Evolutionary conservation across 2,888 invertebrate genomes (phyloP), one percentile per base, ranked within the genome.

Genomic region (Parasteatoda lunata): DNA sequence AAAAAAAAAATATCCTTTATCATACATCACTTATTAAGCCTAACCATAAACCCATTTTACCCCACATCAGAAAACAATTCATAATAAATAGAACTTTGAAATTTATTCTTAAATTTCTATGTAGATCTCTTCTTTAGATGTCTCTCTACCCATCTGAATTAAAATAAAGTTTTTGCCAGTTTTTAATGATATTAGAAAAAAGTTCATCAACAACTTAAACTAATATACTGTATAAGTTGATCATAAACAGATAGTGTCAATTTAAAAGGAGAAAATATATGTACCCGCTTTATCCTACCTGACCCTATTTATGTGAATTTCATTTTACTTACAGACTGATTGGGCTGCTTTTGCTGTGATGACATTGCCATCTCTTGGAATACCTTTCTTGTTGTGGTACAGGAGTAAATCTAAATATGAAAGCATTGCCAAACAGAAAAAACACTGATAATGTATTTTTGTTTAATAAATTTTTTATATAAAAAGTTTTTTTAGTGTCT

Each of bases 281-380:
- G 30, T 30, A 30, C 30, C 9, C 59, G 9, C 4, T 59, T 7
- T 13, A 59, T 59, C 9, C 8, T 6, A 13, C 7, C 13, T 59
- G 30, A 13, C 7, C n/a, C n/a, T 59, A 59, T 59, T 59, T 13
- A 54, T 30, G 13, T 66, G 15, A 3, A 6, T 66, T n/a, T 49
- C 49, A 0, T 70, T 65, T 73, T 89, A 88, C 87, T 92, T 91
- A 84, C 91, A 94, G 93, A 91, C 97, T 88, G 98, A 98, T 93
- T 99, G 99, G 99, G 94, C 96, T 80, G 97, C 98, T 49, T 99
- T 99, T 91, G 97, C 97, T 59, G 95, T 99, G 82, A 98, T 99
- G 97, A 97, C 98, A 49, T 93, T 98, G 89, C 98, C 98, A 5
- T 97, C 98, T 3, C 93, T 99, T 71, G 96, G 96, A 69, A 97